Percentiles rank a stretch among this genome's conserved stretches.
Evolutionary conservation across 2,888 invertebrate species (phyloP).

Genomic region (Orchestes rusci): DNA sequence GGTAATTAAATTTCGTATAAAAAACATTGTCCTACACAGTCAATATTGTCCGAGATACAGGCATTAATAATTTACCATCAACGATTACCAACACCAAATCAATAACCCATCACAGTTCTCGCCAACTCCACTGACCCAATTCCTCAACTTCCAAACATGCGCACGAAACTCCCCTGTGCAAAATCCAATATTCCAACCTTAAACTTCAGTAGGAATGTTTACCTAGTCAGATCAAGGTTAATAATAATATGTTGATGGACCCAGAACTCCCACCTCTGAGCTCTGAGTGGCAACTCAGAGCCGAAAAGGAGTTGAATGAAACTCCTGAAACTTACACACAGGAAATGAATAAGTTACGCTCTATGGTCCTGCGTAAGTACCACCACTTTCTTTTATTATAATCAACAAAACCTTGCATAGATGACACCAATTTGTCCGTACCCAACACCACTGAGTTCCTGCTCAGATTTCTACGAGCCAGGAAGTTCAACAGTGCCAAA

Average conservation of each 20-base stretch:
- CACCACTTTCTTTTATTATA: neutral
- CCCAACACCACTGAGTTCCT: constrained; percentile 51
- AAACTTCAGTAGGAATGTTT: constrained; percentile 15
- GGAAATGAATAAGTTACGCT: constrained; percentile 34
- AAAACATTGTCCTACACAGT: too few species aligned
- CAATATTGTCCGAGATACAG: too few species aligned
- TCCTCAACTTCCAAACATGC: too few species aligned
- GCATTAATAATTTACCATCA: too few species aligned
- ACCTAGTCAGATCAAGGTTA: constrained; percentile 20
- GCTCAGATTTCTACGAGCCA: constrained; percentile 51
- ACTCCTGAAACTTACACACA: constrained; percentile 38
- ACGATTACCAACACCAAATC: too few species aligned
- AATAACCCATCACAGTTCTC: too few species aligned
- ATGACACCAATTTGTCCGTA: constrained; percentile 39
- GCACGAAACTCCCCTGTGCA: too few species aligned
- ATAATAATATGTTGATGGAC: neutral
- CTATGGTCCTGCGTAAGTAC: constrained; percentile 36
- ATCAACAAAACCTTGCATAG: constrained; percentile 24
- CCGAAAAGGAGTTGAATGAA: constrained; percentile 41
- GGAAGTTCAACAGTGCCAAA: constrained; percentile 47
- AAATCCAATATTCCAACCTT: constrained; percentile 21
- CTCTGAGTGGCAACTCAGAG: constrained; percentile 35
- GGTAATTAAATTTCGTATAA: too few species aligned
- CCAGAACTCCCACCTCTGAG: constrained; percentile 15
- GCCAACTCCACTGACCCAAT: too few species aligned